A percentile compares a stretch with the other conserved stretches of the same genome.
phyloP scores from a whole-genome alignment of 2,888 invertebrate genomes.

The Ophion ellenae region DNA sequence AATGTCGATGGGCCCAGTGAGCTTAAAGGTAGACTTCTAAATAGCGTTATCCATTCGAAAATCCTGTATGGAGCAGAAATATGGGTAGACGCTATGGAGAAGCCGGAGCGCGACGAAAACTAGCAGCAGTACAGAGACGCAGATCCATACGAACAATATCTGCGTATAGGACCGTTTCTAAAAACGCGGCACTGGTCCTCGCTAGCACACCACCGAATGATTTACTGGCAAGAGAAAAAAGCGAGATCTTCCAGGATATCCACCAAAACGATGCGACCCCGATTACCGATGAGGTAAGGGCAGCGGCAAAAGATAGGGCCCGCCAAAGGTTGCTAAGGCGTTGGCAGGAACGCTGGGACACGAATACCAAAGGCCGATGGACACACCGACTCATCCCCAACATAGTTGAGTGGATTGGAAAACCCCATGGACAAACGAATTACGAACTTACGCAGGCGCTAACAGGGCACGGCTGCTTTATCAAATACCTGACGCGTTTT shows the following conservation, averaged over 20 bases:
- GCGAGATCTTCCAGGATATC: slow-evolving; percentile 36
- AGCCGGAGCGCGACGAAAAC: neutral
- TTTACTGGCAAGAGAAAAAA: slow-evolving; percentile 27
- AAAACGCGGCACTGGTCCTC: slow-evolving; percentile 30
- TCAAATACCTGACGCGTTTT: slow-evolving; percentile 60
- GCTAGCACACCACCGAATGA: slow-evolving; percentile 40
- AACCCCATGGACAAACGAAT: slow-evolving; percentile 45
- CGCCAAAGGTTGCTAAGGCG: neutral
- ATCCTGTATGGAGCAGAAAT: slow-evolving; percentile 60
- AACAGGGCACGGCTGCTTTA: slow-evolving; percentile 70
- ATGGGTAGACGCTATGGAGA: slow-evolving; percentile 41
- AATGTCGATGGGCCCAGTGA: slow-evolving; percentile 56
- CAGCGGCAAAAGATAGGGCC: slow-evolving; percentile 8
- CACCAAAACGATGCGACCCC: neutral
- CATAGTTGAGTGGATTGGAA: slow-evolving; percentile 34
- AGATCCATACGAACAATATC: slow-evolving; percentile 39
- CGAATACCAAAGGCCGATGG: slow-evolving; percentile 39
- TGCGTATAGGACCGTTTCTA: slow-evolving; percentile 44
- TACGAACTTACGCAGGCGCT: slow-evolving; percentile 68
- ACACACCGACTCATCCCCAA: slow-evolving; percentile 49
- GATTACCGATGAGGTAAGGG: neutral
- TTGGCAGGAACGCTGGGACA: slow-evolving; percentile 29
- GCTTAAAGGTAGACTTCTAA: slow-evolving; percentile 51
- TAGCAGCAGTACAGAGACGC: slow-evolving; percentile 30
- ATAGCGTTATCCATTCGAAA: slow-evolving; percentile 50